Base-by-base conservation (phyloP, 2,888 invertebrate species). In the Dioctria rufipes region DNA sequence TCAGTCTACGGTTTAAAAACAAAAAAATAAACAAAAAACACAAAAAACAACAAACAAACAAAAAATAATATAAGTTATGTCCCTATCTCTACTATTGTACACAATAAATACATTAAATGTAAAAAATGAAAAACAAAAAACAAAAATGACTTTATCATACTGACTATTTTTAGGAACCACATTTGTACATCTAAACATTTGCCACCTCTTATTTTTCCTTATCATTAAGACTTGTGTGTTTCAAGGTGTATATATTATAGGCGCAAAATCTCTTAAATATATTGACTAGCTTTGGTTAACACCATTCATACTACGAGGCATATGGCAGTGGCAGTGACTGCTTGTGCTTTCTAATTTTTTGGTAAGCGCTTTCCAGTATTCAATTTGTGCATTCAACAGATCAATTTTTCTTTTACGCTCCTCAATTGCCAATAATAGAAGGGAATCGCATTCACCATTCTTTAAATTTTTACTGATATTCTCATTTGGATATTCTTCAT, bases 151-250 rank as follows among this genome's bases (percentile, higher is more conserved):
- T 49, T 37, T 63, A 9, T 77, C 77, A 63, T 77, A 77, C 77
- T 60, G 88, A 88, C 88, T 88, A 88, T 87, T 87, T 25, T 87
- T 88, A 88, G 88, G 88, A 88, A 88, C 88, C 86, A 87, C 87
- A 86, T 88, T 88, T 87, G 86, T 88, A 87, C 88, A 87, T 86
- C 85, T 86, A 85, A 85, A 85, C 84, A 81, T 54, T 51, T 51
- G 63, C 78, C 79, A 78, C 79, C 80, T 25, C 25, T 25, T 25
- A 25, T 25, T 25, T 25, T 25, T 25, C 25, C 25, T 25, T 25
- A 25, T 25, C 25, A 25, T 25, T 25, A 25, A 1, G 58, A 58
- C 66, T 69, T 66, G 40, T 13, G 8, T 77, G 25, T 25, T 77
- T 61, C 25, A 25, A 25, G 25, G 25, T 25, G 25, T 25, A 25